Base-by-base conservation (phyloP, 1,140 invertebrate genomes). In the Drosophila gunungcola region DNA sequence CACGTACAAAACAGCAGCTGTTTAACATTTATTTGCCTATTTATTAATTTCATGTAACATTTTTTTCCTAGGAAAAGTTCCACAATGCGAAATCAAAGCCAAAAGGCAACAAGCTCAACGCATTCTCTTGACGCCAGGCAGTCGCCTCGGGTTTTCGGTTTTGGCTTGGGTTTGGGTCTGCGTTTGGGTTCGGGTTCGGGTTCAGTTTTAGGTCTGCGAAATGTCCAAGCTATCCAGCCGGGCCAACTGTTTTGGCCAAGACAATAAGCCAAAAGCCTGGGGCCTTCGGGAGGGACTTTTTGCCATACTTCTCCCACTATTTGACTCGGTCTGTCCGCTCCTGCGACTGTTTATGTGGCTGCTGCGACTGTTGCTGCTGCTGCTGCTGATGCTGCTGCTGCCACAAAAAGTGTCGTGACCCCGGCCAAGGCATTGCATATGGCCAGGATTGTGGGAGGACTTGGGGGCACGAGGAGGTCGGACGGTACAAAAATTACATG, bases 351-450 rank as follows among this genome's bases (percentile, higher is more conserved):
- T 69, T 57, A 51, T 43, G 63, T 53, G 42, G 73, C 58, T 72
- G 73, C 65, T 60, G 73, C 60, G 21, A 34, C 39, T 74, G 46
- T 52, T 45, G 16, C 16, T 21, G 52, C 69, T 27, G 34, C 21
- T 74, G 46, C 57, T 45, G 52, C 69, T 27, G 39, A 13, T 39
- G 51, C 25, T 51, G 61, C 68, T 78, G 64, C 42, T 89, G 84
- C 84, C 84, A 89, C 84, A 89, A 89, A 89, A 89, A 89, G 84
- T 91, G 89, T 91, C 89, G 89, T 91, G 89, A 91, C 89, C 89
- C 84, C 89, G 74, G 72, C 77, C 76, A 55, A 79, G 58, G 53
- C 83, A 83, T 77, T 88, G 83, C 83, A 88, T 88, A 88, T 89
- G 83, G 84, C 75, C 43, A 64, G 68, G 76, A 65, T 82, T 55